These are phyloP conservation scores for Dolichopus griseipennis DNA, from an alignment of 2,888 invertebrate species.

Conservation along the genomic window DNA sequence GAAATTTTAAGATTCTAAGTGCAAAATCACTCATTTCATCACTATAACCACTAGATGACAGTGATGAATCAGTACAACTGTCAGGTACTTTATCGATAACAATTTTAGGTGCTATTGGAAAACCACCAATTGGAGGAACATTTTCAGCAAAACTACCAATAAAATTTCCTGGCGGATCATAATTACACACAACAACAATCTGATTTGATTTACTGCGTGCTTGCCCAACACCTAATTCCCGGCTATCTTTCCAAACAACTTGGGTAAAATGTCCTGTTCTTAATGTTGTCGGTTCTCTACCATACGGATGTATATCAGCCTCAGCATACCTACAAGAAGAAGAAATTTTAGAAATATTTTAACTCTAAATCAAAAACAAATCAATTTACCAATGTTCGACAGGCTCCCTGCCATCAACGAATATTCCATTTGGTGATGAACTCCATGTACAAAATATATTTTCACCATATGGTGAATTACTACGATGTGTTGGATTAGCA, in stretches of 20 bases:
- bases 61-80: constrained; percentile 24
- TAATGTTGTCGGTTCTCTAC: constrained; percentile 54
- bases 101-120: constrained; percentile 27
- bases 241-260: constrained; percentile 67
- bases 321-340: constrained; percentile 48
- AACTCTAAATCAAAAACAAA: neutral
- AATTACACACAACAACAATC: constrained; percentile 79
- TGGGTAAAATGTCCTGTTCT: constrained; percentile 74
- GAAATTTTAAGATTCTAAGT: constrained; percentile 48
- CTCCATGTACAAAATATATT: constrained; percentile 73
- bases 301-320: constrained; percentile 53
- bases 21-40: constrained; percentile 37
- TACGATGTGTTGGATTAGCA: constrained; percentile 62
- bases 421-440: constrained; percentile 46
- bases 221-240: constrained; percentile 66
- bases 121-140: constrained; percentile 53
- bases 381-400: constrained; percentile 40
- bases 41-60: constrained; percentile 27
- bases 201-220: constrained; percentile 59
- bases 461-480: constrained; percentile 70
- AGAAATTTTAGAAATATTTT: neutral
- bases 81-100: constrained; percentile 27
- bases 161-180: constrained; percentile 80
- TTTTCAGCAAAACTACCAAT: constrained; percentile 66
- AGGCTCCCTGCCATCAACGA: constrained; percentile 44